Percentiles rank a stretch among this genome's conserved stretches.
Evolutionary conservation across 2,113 vertebrate species (phyloP).

Genomic region (Anhinga rufa): DNA sequence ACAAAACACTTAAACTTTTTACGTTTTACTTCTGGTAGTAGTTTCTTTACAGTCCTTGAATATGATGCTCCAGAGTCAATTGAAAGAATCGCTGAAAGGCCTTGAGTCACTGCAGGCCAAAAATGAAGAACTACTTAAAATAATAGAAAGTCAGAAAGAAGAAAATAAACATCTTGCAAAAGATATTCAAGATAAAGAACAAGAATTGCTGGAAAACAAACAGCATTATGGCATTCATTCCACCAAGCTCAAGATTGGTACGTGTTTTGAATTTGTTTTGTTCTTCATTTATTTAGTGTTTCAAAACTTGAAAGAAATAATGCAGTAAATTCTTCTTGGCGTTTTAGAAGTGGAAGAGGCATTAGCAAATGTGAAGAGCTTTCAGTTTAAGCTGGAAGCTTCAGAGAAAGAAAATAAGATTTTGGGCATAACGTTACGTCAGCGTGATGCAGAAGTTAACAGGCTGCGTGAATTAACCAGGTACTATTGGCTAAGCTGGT

Average conservation of each 20-base stretch:
- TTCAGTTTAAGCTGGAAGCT: conserved; percentile 74
- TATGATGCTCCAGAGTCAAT: conserved; percentile 76
- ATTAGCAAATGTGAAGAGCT: conserved; percentile 72
- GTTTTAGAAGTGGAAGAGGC: conserved; percentile 74
- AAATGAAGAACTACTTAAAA: conserved; percentile 77
- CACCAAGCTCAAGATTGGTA: conserved; percentile 77
- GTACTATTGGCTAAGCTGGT: conserved; percentile 45
- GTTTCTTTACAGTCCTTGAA: conserved; percentile 79
- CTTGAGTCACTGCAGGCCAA: conserved; percentile 78
- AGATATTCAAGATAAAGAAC: conserved; percentile 74
- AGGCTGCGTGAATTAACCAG: conserved; percentile 77
- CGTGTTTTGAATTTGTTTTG: neutral
- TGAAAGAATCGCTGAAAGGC: conserved; percentile 70
- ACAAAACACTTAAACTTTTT: neutral
- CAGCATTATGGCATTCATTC: conserved; percentile 73
- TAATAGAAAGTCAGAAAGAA: conserved; percentile 72
- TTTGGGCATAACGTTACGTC: conserved; percentile 75
- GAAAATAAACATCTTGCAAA: conserved; percentile 67
- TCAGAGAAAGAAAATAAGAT: conserved; percentile 80
- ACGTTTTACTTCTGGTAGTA: conserved; percentile 59
- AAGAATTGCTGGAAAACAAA: conserved; percentile 71
- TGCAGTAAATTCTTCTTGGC: neutral
- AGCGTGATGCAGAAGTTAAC: conserved; percentile 80
- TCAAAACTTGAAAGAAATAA: neutral
- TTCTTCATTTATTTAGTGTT: neutral